Evolutionary conservation across 2,888 invertebrate genomes (phyloP).

Genomic region (Pachymerium ferrugineum): DNA sequence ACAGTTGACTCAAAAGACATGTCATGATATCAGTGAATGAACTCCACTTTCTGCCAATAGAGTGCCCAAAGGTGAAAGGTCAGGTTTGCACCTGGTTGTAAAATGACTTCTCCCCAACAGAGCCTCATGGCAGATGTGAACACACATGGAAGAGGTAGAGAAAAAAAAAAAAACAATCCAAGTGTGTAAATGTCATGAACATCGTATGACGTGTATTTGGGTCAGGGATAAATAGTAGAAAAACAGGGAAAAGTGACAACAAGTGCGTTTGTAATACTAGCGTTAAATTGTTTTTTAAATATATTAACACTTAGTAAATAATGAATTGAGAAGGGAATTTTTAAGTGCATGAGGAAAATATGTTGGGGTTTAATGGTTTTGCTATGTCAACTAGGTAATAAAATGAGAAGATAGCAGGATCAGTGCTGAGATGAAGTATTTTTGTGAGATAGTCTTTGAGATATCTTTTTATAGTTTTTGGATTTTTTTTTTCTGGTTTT

Average conservation of each 20-base stretch:
- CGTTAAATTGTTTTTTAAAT: not conserved
- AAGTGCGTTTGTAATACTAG: not conserved
- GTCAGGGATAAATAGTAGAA: not conserved
- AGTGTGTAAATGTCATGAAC: slow-evolving; percentile 15
- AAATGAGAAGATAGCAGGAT: too few relatives aligned
- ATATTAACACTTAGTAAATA: not conserved
- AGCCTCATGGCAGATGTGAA: not conserved
- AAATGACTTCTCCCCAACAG: not conserved
- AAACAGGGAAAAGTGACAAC: not conserved
- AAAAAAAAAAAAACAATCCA: not conserved
- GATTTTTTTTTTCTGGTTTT: not conserved
- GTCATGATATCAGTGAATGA: not conserved
- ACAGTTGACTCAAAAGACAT: not conserved
- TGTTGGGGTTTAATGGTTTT: not conserved
- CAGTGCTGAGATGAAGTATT: not conserved
- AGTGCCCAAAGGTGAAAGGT: not conserved
- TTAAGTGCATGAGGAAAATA: not conserved
- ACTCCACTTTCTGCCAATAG: not conserved
- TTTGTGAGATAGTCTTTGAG: not conserved
- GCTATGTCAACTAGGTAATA: not conserved
- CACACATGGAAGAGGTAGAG: not conserved
- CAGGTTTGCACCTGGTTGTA: not conserved
- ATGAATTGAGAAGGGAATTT: not conserved
- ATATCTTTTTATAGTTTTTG: not conserved
- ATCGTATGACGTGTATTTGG: not conserved